Evolutionary conservation across 2,797 vertebrate genomes (phyloP).

Genomic region (Odontamblyopus rebecca): DNA sequence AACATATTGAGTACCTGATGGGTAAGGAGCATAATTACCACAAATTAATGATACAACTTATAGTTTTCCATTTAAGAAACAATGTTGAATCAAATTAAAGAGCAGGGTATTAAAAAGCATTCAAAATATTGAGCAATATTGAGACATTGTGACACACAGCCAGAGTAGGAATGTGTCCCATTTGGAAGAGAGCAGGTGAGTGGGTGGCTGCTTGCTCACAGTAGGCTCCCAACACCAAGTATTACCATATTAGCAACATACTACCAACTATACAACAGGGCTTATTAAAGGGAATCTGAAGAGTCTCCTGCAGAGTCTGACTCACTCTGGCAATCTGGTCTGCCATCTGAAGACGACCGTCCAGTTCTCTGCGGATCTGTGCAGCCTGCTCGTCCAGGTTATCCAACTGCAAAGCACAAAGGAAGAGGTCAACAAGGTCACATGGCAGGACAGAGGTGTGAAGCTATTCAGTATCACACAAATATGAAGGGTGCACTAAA

Average conservation of each 20-base stretch:
- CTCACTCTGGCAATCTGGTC: constrained; percentile 99
- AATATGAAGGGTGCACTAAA: not conserved
- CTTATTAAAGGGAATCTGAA: constrained; percentile 38
- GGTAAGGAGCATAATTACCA: too few relatives aligned
- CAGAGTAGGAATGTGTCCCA: not conserved
- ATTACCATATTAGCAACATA: constrained; percentile 51
- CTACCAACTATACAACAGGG: constrained; percentile 50
- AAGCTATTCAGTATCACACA: not conserved
- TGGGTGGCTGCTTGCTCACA: constrained; percentile 20
- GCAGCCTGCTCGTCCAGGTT: constrained; percentile 98
- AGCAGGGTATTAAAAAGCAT: not conserved
- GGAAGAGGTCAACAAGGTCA: constrained; percentile 26
- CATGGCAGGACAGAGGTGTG: not conserved
- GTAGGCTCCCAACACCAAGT: constrained; percentile 32
- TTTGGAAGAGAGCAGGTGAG: not conserved
- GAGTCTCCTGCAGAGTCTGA: constrained; percentile 45
- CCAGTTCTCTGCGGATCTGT: constrained; percentile 96
- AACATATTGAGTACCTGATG: not conserved
- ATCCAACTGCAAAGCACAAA: constrained; percentile 84
- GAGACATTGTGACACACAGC: not conserved
- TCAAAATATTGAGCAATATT: not conserved
- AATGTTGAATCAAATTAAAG: not conserved
- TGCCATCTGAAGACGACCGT: constrained; percentile 98
- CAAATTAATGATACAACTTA: too few relatives aligned
- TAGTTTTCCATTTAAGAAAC: not conserved